phyloP scores from a whole-genome alignment of 2,113 vertebrate species.

The Rattus norvegicus region GRCr8 NC_086026.1:88533001-88533500 shows the following conservation, averaged over 20 bases:
- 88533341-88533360: not conserved
- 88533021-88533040: too few species aligned
- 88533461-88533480: not conserved
- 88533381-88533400: not conserved
- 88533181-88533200: not conserved
- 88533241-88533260: not conserved
- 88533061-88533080: not conserved
- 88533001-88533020: too few species aligned
- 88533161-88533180: not conserved
- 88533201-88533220: not conserved
- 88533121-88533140: not conserved
- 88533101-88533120: not conserved
- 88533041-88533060: too few species aligned
- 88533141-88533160: too few species aligned
- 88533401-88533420: not conserved
- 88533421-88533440: not conserved
- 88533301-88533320: not conserved
- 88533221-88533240: not conserved
- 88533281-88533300: not conserved
- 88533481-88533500: not conserved
- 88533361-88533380: not conserved
- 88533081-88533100: not conserved
- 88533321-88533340: not conserved
- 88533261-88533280: not conserved
- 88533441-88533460: not conserved